These are phyloP conservation scores for Ploceus nigricollis DNA, from an alignment of 2,113 vertebrate species.

Conservation along the genomic window DNA sequence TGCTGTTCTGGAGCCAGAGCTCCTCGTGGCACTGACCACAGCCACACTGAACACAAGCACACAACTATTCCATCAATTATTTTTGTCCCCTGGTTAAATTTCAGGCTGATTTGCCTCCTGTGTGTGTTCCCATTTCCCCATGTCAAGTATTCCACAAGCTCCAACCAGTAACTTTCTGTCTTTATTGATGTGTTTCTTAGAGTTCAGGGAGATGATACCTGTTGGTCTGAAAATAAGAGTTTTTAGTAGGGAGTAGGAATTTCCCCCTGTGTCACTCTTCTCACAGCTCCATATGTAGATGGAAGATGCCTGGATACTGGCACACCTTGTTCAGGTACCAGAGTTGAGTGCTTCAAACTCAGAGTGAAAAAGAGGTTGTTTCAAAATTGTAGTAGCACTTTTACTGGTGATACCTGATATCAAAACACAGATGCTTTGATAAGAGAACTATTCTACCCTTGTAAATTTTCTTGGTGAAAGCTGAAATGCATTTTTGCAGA, in stretches of 20 bases:
- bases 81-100: background rate
- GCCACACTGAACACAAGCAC: background rate
- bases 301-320: background rate
- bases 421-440: background rate
- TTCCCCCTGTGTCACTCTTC: background rate
- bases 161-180: background rate
- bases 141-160: background rate
- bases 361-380: background rate
- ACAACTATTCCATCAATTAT: background rate
- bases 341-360: background rate
- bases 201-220: background rate
- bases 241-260: background rate
- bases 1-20: background rate
- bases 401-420: background rate
- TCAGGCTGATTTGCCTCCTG: background rate
- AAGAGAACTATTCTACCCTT: background rate
- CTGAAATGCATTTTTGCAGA: background rate
- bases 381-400: background rate
- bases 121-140: background rate
- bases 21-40: background rate
- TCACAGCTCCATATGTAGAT: fast-evolving
- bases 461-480: background rate
- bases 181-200: background rate
- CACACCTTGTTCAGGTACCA: background rate
- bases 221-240: background rate